Evolutionary conservation across 2,113 vertebrate species (phyloP), one percentile per base, ranked within the genome.

Genomic region (Mugil cephalus): DNA sequence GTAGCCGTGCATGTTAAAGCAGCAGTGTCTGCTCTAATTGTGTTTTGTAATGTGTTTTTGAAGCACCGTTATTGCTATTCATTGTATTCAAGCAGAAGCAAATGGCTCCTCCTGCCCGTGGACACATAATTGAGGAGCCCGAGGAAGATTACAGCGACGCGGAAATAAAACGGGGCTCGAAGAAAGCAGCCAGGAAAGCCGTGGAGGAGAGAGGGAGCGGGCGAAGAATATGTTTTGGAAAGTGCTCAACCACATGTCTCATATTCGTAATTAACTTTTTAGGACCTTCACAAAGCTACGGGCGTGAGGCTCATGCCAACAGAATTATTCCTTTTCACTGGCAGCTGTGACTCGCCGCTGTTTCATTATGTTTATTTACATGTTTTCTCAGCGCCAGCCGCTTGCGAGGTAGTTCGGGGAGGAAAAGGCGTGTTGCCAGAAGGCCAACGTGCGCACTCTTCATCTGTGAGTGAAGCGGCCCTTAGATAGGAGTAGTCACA

Each of bases 231-330:
- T 60, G 84, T 84, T 2, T 81, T 77, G 80, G 88, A 90, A 78
- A 89, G 76, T 84, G 82, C 91, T 91, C 87, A 84, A 80, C 70
- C 69, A 71, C 74, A 85, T 69, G 78, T 89, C 89, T 91, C 74
- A 79, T 82, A 92, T 92, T 89, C 89, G 91, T 93, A 93, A 93
- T 93, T 90, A 91, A 92, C 87, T 86, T 92, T 90, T 86, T 69
- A 81, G 80, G 88, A 87, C 87, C 86, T 77, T 89, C 67, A 80
- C 74, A 88, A 87, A 85, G 87, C 88, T 73, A 58, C 73, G n/a
- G 78, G 74, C 74, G 70, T 66, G 67, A 71, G 85, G 77, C 80
- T 78, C 45, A 24, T 71, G 83, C 85, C 80, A 90, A 74, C 66
- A 15, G 63, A 85, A 80, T 64, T 73, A 74, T 90, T 88, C 76